phyloP scores from a whole-genome alignment of 2,888 invertebrate genomes.

The Cancer borealis region DNA sequence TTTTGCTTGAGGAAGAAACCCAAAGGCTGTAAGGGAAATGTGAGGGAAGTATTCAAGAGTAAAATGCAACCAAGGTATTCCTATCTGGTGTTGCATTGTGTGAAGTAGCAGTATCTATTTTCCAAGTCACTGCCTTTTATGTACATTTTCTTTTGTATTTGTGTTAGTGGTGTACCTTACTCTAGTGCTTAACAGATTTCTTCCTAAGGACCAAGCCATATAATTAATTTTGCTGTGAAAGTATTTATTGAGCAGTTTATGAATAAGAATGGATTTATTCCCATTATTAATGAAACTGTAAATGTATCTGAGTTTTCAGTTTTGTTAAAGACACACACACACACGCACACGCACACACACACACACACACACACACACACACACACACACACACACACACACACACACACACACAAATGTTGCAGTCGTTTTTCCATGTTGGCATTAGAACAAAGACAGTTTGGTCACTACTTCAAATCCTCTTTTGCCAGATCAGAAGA shows the following conservation, averaged over 20 bases:
- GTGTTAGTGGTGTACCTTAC: neutral
- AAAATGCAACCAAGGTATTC: neutral
- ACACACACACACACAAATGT: neutral
- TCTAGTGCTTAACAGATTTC: neutral
- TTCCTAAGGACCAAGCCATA: neutral
- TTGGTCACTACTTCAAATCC: neutral
- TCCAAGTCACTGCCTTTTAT: neutral
- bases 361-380: constrained; percentile 22
- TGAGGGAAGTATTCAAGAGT: neutral
- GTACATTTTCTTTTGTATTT: neutral
- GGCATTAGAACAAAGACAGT: neutral
- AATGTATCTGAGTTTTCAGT: neutral
- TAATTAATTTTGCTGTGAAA: neutral
- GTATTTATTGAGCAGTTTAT: neutral
- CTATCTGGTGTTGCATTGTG: neutral
- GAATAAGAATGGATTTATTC: neutral
- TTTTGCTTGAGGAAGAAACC: neutral
- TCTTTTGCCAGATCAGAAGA: neutral
- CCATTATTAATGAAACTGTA: neutral
- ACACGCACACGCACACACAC: constrained; percentile 1
- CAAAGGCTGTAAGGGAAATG: neutral
- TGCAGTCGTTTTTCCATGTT: neutral
- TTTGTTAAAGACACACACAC: neutral
- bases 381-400: constrained; percentile 28
- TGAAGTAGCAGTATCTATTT: neutral